phyloP scores from a whole-genome alignment of 2,797 vertebrate species.

The Malurus leucopterus region DNA sequence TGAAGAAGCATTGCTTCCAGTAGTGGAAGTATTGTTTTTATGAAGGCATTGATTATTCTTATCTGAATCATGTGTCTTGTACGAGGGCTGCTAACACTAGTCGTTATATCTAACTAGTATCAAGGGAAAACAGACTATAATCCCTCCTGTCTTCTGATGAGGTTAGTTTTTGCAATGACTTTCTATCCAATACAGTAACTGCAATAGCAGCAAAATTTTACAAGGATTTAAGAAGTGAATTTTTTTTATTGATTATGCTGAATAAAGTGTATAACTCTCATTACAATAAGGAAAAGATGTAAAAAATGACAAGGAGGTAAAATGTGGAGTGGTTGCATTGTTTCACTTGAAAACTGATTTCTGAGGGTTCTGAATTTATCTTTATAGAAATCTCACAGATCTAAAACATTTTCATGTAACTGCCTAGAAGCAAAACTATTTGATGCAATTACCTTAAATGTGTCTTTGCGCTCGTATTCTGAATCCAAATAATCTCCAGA shows the following conservation, averaged over 20 bases:
- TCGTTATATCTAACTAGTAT: not conserved
- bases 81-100: not conserved
- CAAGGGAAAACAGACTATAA: not conserved
- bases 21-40: not conserved
- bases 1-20: not conserved
- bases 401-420: not conserved
- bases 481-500: not conserved
- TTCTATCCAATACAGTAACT: not conserved
- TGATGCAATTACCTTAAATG: not conserved
- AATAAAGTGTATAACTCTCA: not conserved
- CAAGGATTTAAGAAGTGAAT: not conserved
- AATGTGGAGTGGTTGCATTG: not conserved
- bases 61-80: not conserved
- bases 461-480: not conserved
- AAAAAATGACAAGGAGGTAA: not conserved
- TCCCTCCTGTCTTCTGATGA: not conserved
- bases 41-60: not conserved
- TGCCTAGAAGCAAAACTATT: not conserved
- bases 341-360: not conserved
- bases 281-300: not conserved
- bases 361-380: not conserved
- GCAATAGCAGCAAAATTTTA: not conserved
- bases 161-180: not conserved
- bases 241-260: not conserved
- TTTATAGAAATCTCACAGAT: not conserved